Base-by-base conservation (phyloP, 2,113 vertebrate genomes). In the Origma solitaria region DNA sequence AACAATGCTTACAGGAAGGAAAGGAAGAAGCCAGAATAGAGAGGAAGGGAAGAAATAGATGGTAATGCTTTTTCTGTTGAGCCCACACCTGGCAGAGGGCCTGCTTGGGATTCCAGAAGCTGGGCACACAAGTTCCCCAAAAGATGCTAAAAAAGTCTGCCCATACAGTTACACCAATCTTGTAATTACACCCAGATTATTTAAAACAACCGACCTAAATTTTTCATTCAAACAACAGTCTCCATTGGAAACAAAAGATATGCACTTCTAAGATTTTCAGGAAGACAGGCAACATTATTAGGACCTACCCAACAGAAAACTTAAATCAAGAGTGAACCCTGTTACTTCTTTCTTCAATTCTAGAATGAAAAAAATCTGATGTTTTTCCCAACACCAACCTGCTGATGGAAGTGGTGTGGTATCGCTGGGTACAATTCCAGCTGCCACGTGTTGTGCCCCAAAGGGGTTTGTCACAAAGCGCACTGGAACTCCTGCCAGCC, bases 291-390 rank as follows among this genome's bases (percentile, higher is more conserved):
- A 82, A 75, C 10, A 8, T 58, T 57, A 44, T 21, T 33, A 58
- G 25, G 18, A 82, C 25, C 53, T 51, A 37, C 30, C 12, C 38
- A n/a, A 35, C 21, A n/a, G n/a, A 84, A 77, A 71, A 49, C 16
- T 21, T 54, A 30, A 62, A 56, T 38, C 13, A 35, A 30, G 15
- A 42, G 64, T 57, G 28, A 80, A 28, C 19, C 1, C 15, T 28
- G 15, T 14, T 31, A 35, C 28, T 84, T 78, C 44, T 65, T 73
- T 65, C 25, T 77, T 77, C 40, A 42, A 5, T 25, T 70, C 23
- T 1, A 5, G 37, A 66, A 75, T 2, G 2, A 49, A 78, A 54
- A 54, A 49, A 10, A 9, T 1, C 42, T 4, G 3, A 22, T 12
- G 15, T 35, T 84, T 87, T 90, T 42, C 38, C 44, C n/a, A 60